Evolutionary conservation across 2,113 vertebrate genomes (phyloP).

Genomic region (Dendrocopos noguchii): DNA sequence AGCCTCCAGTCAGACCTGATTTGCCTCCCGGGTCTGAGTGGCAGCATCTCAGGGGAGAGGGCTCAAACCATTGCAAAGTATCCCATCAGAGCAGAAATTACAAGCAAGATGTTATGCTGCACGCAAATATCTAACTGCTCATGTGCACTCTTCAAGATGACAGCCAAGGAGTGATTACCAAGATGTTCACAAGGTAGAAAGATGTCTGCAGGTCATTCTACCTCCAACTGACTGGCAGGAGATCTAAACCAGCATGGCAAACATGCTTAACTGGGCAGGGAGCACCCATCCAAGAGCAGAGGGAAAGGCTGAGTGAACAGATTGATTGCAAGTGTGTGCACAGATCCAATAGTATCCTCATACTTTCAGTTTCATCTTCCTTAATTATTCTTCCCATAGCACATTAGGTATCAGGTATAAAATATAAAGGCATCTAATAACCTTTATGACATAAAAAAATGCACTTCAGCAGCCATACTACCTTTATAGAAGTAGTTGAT

Average conservation of each 20-base stretch:
- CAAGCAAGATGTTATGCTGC: not conserved
- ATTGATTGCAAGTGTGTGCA: not conserved
- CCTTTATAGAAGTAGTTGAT: not conserved
- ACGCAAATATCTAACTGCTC: not conserved
- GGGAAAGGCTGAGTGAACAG: not conserved
- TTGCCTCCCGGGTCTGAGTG: not conserved
- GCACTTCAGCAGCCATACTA: not conserved
- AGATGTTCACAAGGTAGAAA: not conserved
- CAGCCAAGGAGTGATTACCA: not conserved
- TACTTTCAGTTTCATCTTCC: not conserved
- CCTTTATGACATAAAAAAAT: not conserved
- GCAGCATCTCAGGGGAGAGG: not conserved
- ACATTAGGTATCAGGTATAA: not conserved
- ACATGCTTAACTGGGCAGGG: not conserved
- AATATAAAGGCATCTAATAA: slow-evolving; percentile 17
- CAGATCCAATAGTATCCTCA: not conserved
- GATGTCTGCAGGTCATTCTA: not conserved
- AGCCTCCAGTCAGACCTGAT: not conserved
- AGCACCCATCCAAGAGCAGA: not conserved
- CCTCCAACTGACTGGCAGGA: not conserved
- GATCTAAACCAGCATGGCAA: not conserved
- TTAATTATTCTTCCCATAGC: slow-evolving; percentile 18
- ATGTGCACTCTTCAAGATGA: not conserved
- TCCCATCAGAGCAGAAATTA: not conserved
- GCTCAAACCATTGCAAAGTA: not conserved